phyloP scores from a whole-genome alignment of 2,888 invertebrate genomes.

The Allophyes oxyacanthae region DNA sequence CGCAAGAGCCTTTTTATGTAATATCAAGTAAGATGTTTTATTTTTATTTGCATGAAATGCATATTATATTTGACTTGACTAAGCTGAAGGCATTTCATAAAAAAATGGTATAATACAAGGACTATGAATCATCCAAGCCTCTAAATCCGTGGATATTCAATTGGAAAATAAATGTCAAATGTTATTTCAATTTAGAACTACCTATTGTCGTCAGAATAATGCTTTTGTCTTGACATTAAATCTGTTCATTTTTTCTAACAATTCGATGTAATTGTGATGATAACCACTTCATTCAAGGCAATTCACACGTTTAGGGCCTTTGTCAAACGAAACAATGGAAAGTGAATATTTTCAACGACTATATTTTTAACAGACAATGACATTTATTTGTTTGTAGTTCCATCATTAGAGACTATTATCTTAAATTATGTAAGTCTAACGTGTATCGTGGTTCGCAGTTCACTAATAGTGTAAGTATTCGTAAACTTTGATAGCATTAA shows the following conservation, averaged over 20 bases:
- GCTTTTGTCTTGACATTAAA: slow-evolving; percentile 44
- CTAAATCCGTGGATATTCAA: no score
- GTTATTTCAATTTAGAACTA: neutral
- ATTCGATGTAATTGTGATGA: slow-evolving; percentile 53
- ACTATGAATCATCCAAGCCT: no score
- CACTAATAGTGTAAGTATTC: slow-evolving; percentile 12
- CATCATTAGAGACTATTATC: slow-evolving; percentile 48
- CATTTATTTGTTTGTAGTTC: slow-evolving; percentile 44
- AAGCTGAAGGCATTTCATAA: no score
- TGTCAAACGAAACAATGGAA: slow-evolving; percentile 65
- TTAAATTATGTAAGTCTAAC: slow-evolving; percentile 47
- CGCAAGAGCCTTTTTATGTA: slow-evolving; percentile 26
- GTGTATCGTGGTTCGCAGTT: slow-evolving; percentile 29
- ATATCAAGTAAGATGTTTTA: slow-evolving; percentile 6
- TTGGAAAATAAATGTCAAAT: neutral
- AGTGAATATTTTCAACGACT: slow-evolving; percentile 52
- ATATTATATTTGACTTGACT: neutral
- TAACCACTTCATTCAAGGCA: slow-evolving; percentile 65
- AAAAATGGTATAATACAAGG: no score
- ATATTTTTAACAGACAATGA: slow-evolving; percentile 53
- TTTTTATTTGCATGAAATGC: neutral
- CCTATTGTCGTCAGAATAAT: slow-evolving; percentile 17
- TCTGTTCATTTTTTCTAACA: slow-evolving; percentile 47
- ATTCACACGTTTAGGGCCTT: slow-evolving; percentile 73
- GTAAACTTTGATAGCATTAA: slow-evolving; percentile 9